A percentile compares a stretch with the other conserved stretches of the same genome.
These are phyloP conservation scores for Dolomedes plantarius DNA, from an alignment of 2,888 invertebrate species.

Conservation along the genomic window DNA sequence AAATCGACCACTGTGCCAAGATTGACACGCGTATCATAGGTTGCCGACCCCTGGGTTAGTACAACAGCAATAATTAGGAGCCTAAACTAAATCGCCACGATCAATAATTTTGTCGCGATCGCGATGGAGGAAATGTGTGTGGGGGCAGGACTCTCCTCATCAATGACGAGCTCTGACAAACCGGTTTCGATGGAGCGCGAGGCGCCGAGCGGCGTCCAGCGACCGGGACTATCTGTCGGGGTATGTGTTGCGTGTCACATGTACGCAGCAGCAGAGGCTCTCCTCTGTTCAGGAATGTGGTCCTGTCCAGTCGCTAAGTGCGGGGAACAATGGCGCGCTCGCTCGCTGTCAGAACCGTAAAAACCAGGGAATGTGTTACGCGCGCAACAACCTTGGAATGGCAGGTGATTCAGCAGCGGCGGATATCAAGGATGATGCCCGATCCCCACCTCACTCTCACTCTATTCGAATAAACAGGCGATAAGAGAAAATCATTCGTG, in stretches of 20 bases:
- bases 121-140: neutral
- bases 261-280: constrained; percentile 24
- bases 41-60: no score
- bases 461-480: no score
- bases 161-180: neutral
- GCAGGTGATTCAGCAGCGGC: constrained; percentile 10
- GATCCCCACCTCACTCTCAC: neutral
- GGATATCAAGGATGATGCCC: constrained; percentile 11
- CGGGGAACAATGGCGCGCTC: constrained; percentile 54
- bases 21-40: no score
- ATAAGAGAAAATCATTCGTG: no score
- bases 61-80: no score
- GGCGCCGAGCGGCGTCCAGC: constrained; percentile 1
- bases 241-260: constrained; percentile 28
- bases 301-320: constrained; percentile 58
- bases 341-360: constrained; percentile 19
- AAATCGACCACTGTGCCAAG: no score
- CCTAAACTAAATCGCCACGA: neutral
- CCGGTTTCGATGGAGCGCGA: neutral
- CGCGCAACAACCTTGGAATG: constrained; percentile 26
- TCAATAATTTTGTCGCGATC: neutral
- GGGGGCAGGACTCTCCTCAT: constrained; percentile 4
- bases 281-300: constrained; percentile 58
- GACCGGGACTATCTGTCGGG: constrained; percentile 57
- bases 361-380: constrained; percentile 21